Base-by-base conservation (phyloP, 1,140 invertebrate species). In the Anthonomus grandis region DNA sequence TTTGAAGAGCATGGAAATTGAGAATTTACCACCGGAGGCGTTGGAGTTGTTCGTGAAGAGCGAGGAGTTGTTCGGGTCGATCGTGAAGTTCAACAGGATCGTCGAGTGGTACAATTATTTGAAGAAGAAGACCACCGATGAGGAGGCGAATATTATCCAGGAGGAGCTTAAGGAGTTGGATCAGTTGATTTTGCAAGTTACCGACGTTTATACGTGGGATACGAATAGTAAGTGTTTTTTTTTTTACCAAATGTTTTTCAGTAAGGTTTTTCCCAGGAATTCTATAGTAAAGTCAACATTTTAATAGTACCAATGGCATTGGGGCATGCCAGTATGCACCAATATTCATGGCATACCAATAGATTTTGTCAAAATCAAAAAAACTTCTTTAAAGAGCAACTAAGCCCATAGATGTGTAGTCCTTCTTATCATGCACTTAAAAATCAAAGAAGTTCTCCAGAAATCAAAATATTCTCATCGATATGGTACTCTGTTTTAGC, bases 111-210 rank as follows among this genome's bases (percentile, higher is more conserved):
- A 80, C 68, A 90, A 90, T 72, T 81, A 82, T 64, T 80, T 90
- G n/a, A 76, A 82, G 24, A 78, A 78, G 44, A 78, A 80, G 10
- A 81, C 83, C 17, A 77, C 84, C 27, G 76, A 78, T 47, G 83
- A 84, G 2, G 88, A 90, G 70, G 84, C 81, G 46, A 79, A 81
- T 13, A 75, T 90, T 15, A 82, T 90, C 51, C 76, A 83, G 69
- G 72, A 78, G 42, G 84, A 89, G 69, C 76, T 90, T 23, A 71
- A 74, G 12, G 72, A 70, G 17, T 81, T 90, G 49, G 86, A 90
- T 70, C 60, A 71, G 21, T 68, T 84, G 15, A 72, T 90, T 4
- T 74, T 83, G 23, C 70, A 79, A 60, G 83, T 83, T 6, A 81
- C 86, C 21, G 74, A 79, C 27, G 74, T 78, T 22, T 71, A 86